phyloP scores from a whole-genome alignment of 2,113 vertebrate species.

The Melanocharis versteri region DNA sequence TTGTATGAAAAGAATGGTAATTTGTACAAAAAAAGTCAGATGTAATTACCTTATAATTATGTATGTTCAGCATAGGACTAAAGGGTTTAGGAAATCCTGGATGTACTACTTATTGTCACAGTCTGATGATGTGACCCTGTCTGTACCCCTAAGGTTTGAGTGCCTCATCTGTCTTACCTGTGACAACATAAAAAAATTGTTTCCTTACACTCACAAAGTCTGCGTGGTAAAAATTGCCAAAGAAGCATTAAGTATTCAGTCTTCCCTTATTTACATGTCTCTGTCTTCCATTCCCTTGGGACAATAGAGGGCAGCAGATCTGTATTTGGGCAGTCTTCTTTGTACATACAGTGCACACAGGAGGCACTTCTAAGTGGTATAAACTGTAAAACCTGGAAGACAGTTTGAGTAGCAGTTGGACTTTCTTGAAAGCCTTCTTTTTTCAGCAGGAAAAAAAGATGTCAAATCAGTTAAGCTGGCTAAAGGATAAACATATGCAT shows the following conservation, averaged over 20 bases:
- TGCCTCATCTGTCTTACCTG: not conserved
- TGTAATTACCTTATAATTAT: not conserved
- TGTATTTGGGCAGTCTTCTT: not conserved
- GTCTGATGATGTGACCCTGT: not conserved
- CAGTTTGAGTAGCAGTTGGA: not conserved
- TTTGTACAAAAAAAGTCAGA: not conserved
- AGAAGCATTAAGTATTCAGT: not conserved
- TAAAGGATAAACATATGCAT: not conserved
- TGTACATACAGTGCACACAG: not conserved
- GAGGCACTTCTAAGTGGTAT: not conserved
- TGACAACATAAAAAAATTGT: not conserved
- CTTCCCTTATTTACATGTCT: not conserved
- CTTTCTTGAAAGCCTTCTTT: not conserved
- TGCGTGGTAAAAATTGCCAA: constrained; percentile 1
- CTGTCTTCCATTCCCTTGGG: not conserved
- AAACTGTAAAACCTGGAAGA: not conserved
- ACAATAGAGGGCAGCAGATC: constrained; percentile 25
- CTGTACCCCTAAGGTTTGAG: not conserved
- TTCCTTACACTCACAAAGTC: not conserved
- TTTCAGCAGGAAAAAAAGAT: not conserved
- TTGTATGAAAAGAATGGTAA: not conserved
- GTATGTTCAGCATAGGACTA: not conserved
- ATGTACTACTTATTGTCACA: not conserved
- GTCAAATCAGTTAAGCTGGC: not conserved
- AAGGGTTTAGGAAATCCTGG: not conserved